Percentiles rank a stretch among this genome's conserved stretches.
phyloP scores from a whole-genome alignment of 2,888 invertebrate genomes.

The Apodemia duryi region DNA sequence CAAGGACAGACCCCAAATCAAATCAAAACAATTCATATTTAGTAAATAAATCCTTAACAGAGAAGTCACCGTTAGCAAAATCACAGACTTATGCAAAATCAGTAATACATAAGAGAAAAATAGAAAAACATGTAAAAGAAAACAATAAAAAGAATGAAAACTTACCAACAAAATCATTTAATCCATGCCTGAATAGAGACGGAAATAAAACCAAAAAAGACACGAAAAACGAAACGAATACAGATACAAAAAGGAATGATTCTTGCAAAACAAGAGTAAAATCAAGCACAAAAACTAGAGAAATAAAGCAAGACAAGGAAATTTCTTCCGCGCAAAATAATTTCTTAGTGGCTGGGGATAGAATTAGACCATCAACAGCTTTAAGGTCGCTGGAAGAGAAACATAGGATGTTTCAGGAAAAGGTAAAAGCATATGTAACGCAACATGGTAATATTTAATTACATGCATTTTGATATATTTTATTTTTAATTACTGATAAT shows the following conservation, averaged over 20 bases:
- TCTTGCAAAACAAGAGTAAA: conserved; percentile 34
- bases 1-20: conserved; percentile 30
- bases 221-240: neutral
- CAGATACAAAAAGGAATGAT: conserved; percentile 29
- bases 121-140: neutral
- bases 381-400: conserved; percentile 61
- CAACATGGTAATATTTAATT: conserved; percentile 30
- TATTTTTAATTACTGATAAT: conserved; percentile 16
- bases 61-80: conserved; percentile 40
- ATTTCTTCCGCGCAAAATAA: conserved; percentile 59
- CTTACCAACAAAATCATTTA: no score
- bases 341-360: conserved; percentile 59
- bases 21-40: conserved; percentile 45
- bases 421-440: conserved; percentile 53
- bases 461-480: conserved; percentile 5
- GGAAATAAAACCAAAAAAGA: neutral
- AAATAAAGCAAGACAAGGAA: conserved; percentile 23
- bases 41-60: conserved; percentile 48
- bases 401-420: conserved; percentile 64
- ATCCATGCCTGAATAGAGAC: neutral
- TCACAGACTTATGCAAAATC: conserved; percentile 41
- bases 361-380: conserved; percentile 32
- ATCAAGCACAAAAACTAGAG: conserved; percentile 43
- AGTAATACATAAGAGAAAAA: conserved; percentile 22
- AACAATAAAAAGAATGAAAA: neutral